A percentile compares a stretch with the other conserved stretches of the same genome.
Evolutionary conservation across 2,113 vertebrate genomes (phyloP).

Genomic region (Nyctibius bracteatus): DNA sequence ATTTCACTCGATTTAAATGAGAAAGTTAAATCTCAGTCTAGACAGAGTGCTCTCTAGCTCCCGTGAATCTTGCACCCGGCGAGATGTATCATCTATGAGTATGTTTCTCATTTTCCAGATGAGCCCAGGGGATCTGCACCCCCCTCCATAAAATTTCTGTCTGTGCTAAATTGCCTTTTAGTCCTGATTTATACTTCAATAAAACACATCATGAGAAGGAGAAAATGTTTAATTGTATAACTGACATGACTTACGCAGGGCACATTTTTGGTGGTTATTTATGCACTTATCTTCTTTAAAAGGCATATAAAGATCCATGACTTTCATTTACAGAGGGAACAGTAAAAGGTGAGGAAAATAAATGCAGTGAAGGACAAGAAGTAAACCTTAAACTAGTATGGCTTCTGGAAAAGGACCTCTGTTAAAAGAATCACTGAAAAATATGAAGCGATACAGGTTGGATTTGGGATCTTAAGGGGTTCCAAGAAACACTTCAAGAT

Average conservation of each 20-base stretch:
- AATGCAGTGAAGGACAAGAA: background rate
- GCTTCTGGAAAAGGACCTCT: background rate
- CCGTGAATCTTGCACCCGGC: background rate
- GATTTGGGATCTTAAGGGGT: background rate
- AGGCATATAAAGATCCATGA: background rate
- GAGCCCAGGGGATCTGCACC: constrained; percentile 26
- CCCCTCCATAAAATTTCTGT: constrained; percentile 45
- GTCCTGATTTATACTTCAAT: constrained; percentile 62
- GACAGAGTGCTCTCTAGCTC: background rate
- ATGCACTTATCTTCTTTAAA: background rate
- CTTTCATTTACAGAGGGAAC: background rate
- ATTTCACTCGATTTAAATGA: constrained; percentile 31
- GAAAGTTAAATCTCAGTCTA: constrained; percentile 58
- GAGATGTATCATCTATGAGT: constrained; percentile 6
- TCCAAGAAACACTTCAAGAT: background rate
- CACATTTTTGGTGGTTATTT: constrained; percentile 16
- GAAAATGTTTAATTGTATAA: constrained; percentile 47
- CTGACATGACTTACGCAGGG: background rate
- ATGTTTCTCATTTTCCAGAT: constrained; percentile 66
- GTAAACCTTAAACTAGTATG: background rate
- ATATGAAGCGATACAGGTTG: background rate
- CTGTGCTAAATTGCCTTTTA: constrained; percentile 44
- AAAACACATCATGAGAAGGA: constrained; percentile 19
- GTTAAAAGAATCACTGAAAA: background rate
- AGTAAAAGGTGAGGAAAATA: background rate